Evolutionary conservation across 2,888 invertebrate genomes (phyloP).

Genomic region (Alcis repandata): DNA sequence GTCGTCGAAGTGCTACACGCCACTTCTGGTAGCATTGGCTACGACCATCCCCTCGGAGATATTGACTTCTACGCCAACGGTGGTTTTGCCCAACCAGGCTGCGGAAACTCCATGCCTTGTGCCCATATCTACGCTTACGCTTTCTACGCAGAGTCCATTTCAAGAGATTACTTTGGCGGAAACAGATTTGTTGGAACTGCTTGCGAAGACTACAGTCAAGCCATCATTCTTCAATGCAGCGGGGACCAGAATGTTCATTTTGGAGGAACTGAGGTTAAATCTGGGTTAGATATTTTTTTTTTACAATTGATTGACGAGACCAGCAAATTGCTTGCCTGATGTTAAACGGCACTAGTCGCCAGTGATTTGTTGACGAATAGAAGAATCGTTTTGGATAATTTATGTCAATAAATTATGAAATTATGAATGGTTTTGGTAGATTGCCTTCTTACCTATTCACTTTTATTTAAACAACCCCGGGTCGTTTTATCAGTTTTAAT

Average conservation of each 20-base stretch:
- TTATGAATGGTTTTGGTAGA: too few relatives aligned
- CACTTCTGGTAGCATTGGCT: slow-evolving; percentile 69
- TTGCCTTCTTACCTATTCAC: too few relatives aligned
- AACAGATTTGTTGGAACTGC: slow-evolving; percentile 68
- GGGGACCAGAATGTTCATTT: slow-evolving; percentile 65
- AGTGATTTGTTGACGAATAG: too few relatives aligned
- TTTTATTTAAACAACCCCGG: too few relatives aligned
- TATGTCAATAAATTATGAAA: too few relatives aligned
- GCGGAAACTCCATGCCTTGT: slow-evolving; percentile 62
- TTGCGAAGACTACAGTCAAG: slow-evolving; percentile 66
- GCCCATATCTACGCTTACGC: slow-evolving; percentile 66
- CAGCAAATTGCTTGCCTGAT: too few relatives aligned
- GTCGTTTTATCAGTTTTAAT: too few relatives aligned
- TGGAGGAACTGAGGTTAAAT: slow-evolving; percentile 66
- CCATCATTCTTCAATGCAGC: slow-evolving; percentile 57
- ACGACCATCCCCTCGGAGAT: slow-evolving; percentile 73
- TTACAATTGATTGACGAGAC: too few relatives aligned
- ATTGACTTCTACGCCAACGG: slow-evolving; percentile 80
- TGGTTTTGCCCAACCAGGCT: slow-evolving; percentile 68
- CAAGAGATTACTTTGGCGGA: slow-evolving; percentile 51
- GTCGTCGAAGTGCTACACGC: slow-evolving; percentile 78
- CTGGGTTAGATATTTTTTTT: slow-evolving; percentile 63
- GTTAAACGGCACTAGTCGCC: too few relatives aligned
- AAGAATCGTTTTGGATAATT: too few relatives aligned
- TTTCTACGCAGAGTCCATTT: slow-evolving; percentile 75